Evolutionary conservation across 2,888 invertebrate species (phyloP).

Genomic region (Nephrotoma flavescens): DNA sequence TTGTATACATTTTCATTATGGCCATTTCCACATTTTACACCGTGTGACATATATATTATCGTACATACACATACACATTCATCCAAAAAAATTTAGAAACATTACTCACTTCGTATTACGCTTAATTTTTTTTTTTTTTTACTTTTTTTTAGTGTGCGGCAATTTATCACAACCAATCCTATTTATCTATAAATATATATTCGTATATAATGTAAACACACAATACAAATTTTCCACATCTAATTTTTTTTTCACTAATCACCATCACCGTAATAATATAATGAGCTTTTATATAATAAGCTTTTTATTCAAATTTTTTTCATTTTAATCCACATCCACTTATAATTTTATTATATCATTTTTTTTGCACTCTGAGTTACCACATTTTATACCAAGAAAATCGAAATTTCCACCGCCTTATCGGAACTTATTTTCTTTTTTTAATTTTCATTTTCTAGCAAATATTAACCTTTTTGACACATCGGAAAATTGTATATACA

Average conservation of each 20-base stretch:
- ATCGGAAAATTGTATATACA: neutral
- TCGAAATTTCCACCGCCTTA: neutral
- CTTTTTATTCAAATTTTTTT: neutral
- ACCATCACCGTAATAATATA: neutral
- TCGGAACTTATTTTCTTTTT: neutral
- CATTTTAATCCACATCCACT: neutral
- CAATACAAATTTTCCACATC: neutral
- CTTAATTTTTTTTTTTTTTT: neutral
- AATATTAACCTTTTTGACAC: neutral
- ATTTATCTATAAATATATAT: neutral
- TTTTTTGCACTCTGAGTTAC: neutral
- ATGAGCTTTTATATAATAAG: neutral
- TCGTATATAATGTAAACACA: neutral
- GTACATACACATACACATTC: neutral
- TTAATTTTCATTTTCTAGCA: neutral
- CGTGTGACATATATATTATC: neutral
- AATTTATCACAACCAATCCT: neutral
- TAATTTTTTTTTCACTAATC: neutral
- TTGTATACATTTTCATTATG: neutral
- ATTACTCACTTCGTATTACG: neutral
- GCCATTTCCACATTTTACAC: neutral
- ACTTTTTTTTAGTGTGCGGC: neutral
- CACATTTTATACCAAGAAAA: neutral
- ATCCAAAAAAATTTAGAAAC: neutral
- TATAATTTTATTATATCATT: neutral